Evolutionary conservation across 2,888 invertebrate genomes (phyloP).

Genomic region (Cynaeus angustus): DNA sequence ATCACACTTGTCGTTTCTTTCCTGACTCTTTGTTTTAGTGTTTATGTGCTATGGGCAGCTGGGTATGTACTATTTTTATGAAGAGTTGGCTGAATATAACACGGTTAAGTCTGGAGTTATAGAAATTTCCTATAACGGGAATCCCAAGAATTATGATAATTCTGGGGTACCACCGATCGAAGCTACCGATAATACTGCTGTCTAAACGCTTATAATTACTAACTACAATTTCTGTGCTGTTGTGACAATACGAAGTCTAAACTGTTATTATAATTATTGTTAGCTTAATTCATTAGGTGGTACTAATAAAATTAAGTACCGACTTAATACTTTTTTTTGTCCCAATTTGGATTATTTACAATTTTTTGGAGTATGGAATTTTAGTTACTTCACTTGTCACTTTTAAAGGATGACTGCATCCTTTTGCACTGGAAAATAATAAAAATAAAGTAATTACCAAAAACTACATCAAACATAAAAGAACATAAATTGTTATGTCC

Average conservation of each 20-base stretch:
- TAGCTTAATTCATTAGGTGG: no score
- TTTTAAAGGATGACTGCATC: no score
- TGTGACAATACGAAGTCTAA: not conserved
- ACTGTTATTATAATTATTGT: no score
- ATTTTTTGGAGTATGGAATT: no score
- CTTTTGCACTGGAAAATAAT: no score
- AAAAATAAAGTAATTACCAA: no score
- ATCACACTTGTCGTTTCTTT: not conserved
- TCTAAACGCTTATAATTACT: constrained; percentile 54
- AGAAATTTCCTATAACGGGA: constrained; percentile 57
- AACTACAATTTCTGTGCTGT: constrained; percentile 2
- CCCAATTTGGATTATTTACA: no score
- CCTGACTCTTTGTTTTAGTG: constrained; percentile 51
- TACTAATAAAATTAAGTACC: no score
- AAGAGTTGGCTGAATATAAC: constrained; percentile 62
- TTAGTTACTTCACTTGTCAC: no score
- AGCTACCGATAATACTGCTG: constrained; percentile 59
- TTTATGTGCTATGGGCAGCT: constrained; percentile 62
- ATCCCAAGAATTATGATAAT: constrained; percentile 30
- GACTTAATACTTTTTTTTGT: no score
- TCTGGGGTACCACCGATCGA: not conserved
- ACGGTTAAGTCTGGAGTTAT: constrained; percentile 61
- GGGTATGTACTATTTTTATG: constrained; percentile 61
- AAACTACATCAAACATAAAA: no score
- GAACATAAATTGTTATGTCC: no score